These are phyloP conservation scores for Antrozous pallidus DNA, from an alignment of 2,797 vertebrate genomes.

Conservation along the genomic window DNA sequence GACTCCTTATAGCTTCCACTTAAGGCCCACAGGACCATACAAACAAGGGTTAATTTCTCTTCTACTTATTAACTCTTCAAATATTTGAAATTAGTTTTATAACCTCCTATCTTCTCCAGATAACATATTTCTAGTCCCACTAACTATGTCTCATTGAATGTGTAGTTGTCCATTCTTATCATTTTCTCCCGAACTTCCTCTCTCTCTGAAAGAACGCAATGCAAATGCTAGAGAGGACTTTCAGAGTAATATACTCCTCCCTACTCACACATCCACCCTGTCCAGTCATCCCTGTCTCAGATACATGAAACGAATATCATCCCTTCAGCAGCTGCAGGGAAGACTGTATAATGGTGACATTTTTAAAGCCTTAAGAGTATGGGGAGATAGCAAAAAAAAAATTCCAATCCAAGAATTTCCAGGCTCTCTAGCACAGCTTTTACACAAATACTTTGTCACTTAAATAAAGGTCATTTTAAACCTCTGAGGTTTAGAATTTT, in stretches of 20 bases:
- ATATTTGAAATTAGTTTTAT: conserved; percentile 7
- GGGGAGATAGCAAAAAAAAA: neutral
- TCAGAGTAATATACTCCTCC: neutral
- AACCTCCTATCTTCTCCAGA: neutral
- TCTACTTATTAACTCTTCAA: neutral
- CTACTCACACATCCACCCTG: neutral
- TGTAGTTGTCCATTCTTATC: neutral
- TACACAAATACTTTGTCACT: neutral
- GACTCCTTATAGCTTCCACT: neutral
- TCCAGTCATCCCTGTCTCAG: neutral
- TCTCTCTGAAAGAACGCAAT: neutral
- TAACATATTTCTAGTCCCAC: conserved; percentile 45
- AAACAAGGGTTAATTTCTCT: conserved; percentile 29
- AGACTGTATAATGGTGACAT: neutral
- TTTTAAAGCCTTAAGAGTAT: neutral
- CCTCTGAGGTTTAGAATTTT: neutral
- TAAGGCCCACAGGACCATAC: neutral
- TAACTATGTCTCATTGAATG: neutral
- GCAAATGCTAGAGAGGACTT: neutral
- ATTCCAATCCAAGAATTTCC: conserved; percentile 16
- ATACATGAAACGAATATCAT: neutral
- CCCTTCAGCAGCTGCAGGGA: neutral
- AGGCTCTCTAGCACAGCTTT: neutral
- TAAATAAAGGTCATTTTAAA: neutral
- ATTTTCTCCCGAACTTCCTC: conserved; percentile 28